Evolutionary conservation across 1,140 invertebrate species (phyloP).

Genomic region (Atta texana): DNA sequence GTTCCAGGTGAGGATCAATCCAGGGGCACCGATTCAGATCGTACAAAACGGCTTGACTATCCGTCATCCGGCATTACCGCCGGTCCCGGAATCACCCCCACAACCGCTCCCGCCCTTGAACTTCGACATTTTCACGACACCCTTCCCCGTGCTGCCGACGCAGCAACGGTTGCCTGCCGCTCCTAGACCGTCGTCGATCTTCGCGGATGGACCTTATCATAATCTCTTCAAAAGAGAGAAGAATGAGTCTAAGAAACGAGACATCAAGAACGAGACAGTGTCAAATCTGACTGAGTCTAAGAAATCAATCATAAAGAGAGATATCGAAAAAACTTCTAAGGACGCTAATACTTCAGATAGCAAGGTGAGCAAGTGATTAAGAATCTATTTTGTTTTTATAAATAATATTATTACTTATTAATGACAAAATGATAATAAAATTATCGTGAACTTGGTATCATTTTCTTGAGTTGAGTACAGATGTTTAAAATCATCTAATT

Average conservation of each 20-base stretch:
- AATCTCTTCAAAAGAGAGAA: conserved; percentile 77
- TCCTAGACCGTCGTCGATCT: conserved; percentile 25
- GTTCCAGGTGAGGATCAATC: conserved; percentile 83
- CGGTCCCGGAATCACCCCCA: conserved; percentile 67
- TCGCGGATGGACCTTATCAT: conserved; percentile 71
- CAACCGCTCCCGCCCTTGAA: conserved; percentile 80
- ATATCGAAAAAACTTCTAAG: not conserved
- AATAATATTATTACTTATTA: too few species aligned
- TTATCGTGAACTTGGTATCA: too few species aligned
- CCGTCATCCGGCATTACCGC: conserved; percentile 80
- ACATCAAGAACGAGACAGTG: not conserved
- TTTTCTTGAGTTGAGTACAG: not conserved
- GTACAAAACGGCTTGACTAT: conserved; percentile 81
- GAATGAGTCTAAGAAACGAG: conserved; percentile 65
- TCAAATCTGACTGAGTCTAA: conserved; percentile 6
- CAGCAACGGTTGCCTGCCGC: not conserved
- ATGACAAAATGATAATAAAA: too few species aligned
- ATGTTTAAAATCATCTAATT: not conserved
- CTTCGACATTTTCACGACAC: conserved; percentile 60
- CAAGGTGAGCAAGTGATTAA: conserved; percentile 58
- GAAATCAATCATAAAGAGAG: conserved; percentile 66
- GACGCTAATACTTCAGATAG: not conserved
- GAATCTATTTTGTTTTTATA: too few species aligned
- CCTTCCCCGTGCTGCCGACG: conserved; percentile 48
- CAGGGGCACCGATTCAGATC: conserved; percentile 81